Evolutionary conservation across 1,140 invertebrate genomes (phyloP).

Genomic region (Drosophila virilis): DNA sequence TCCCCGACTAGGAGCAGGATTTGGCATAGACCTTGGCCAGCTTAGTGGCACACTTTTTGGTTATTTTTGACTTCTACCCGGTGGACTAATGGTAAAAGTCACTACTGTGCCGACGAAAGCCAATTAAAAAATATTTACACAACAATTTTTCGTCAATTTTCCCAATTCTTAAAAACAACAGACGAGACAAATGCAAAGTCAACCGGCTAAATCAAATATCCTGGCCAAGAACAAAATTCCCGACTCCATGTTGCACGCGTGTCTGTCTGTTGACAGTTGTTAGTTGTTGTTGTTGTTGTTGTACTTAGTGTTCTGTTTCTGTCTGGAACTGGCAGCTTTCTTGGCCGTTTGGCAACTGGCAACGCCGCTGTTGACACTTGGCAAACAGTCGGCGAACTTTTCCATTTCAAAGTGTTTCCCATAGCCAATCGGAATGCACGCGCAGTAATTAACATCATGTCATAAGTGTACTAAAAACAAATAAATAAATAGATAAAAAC

Average conservation of each 20-base stretch:
- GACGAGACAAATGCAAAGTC: slow-evolving; percentile 31
- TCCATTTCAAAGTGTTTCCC: slow-evolving; percentile 51
- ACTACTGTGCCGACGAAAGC: slow-evolving; percentile 47
- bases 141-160: slow-evolving; percentile 57
- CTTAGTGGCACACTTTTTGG: slow-evolving; percentile 37
- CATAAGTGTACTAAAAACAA: slow-evolving; percentile 79
- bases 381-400: slow-evolving; percentile 54
- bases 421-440: slow-evolving; percentile 48
- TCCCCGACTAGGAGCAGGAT: slow-evolving; percentile 5
- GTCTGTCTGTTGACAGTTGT: not conserved
- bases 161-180: slow-evolving; percentile 48
- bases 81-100: slow-evolving; percentile 18
- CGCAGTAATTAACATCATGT: slow-evolving; percentile 80
- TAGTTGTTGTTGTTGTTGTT: slow-evolving; percentile 12
- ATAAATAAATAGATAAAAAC: slow-evolving; percentile 73
- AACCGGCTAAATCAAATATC: slow-evolving; percentile 44
- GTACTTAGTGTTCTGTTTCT: slow-evolving; percentile 23
- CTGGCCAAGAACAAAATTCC: slow-evolving; percentile 27
- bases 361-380: slow-evolving; percentile 38
- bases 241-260: slow-evolving; percentile 12
- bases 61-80: slow-evolving; percentile 29
- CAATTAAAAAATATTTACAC: slow-evolving; percentile 74
- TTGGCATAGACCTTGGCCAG: slow-evolving; percentile 2
- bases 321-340: slow-evolving; percentile 37
- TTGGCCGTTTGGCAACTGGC: slow-evolving; percentile 29